Percentiles rank a stretch among this genome's conserved stretches.
phyloP scores from a whole-genome alignment of 2,113 vertebrate species.

The Chloroceryle aenea region DNA sequence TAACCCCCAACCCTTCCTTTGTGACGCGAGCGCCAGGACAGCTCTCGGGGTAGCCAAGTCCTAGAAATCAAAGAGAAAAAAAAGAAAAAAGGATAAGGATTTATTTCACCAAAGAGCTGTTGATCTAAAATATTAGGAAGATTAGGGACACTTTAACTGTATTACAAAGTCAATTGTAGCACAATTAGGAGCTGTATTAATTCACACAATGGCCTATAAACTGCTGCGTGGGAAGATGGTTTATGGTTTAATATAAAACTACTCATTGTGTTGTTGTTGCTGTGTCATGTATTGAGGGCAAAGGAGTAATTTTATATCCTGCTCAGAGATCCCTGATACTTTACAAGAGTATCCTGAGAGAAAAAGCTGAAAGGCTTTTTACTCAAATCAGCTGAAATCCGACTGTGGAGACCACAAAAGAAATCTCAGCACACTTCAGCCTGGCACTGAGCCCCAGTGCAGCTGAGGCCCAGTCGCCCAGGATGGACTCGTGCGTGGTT shows the following conservation, averaged over 20 bases:
- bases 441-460: background rate
- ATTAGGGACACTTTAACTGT: background rate
- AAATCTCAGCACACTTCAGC: fast-evolving
- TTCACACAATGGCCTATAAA: background rate
- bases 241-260: background rate
- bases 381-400: background rate
- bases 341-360: background rate
- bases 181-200: background rate
- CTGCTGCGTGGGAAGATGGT: background rate
- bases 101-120: background rate
- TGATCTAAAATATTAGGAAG: background rate
- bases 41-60: background rate
- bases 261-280: background rate
- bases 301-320: background rate
- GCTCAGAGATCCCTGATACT: background rate
- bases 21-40: background rate
- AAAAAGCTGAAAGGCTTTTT: background rate
- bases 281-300: background rate
- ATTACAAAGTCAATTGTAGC: background rate
- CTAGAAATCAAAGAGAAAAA: background rate
- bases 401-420: background rate
- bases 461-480: too few species aligned
- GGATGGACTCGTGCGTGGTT: background rate
- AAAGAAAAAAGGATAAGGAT: background rate
- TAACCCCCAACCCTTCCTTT: background rate